These are phyloP conservation scores for Promerops cafer DNA, from an alignment of 2,113 vertebrate genomes.

Conservation along the genomic window DNA sequence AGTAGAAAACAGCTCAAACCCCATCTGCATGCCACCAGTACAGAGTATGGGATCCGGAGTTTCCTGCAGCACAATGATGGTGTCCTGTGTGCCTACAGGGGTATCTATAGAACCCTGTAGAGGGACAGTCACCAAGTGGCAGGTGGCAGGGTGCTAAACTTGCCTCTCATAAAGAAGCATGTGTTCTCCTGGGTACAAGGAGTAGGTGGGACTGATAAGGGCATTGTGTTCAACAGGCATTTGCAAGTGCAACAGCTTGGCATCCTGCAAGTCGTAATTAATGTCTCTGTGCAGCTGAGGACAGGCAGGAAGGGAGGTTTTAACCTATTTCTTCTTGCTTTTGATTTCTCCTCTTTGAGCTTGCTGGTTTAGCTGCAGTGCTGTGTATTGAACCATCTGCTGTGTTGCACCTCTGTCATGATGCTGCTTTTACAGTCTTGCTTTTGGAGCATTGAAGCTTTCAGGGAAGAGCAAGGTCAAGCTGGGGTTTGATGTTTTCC, in stretches of 20 bases:
- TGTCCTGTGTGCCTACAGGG: not conserved
- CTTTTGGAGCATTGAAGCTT: not conserved
- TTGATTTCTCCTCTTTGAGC: not conserved
- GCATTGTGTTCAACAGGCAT: not conserved
- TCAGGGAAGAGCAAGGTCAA: not conserved
- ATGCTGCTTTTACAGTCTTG: not conserved
- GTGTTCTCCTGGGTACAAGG: not conserved
- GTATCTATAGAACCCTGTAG: fast-evolving
- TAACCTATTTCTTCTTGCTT: not conserved
- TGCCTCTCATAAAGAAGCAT: not conserved
- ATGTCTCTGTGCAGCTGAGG: not conserved
- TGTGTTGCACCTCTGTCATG: not conserved
- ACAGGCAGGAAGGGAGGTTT: not conserved
- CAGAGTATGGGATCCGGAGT: not conserved
- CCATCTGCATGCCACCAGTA: fast-evolving
- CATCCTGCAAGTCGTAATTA: not conserved
- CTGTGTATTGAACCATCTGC: not conserved
- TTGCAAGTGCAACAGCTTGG: not conserved
- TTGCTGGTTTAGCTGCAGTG: not conserved
- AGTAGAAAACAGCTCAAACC: not conserved
- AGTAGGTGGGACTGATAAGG: not conserved
- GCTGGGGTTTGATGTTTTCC: not conserved
- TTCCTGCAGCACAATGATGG: not conserved
- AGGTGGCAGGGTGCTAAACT: not conserved
- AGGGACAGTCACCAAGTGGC: not conserved